phyloP scores from a whole-genome alignment of 2,888 invertebrate species.

The Drosophila vallismaia region DNA sequence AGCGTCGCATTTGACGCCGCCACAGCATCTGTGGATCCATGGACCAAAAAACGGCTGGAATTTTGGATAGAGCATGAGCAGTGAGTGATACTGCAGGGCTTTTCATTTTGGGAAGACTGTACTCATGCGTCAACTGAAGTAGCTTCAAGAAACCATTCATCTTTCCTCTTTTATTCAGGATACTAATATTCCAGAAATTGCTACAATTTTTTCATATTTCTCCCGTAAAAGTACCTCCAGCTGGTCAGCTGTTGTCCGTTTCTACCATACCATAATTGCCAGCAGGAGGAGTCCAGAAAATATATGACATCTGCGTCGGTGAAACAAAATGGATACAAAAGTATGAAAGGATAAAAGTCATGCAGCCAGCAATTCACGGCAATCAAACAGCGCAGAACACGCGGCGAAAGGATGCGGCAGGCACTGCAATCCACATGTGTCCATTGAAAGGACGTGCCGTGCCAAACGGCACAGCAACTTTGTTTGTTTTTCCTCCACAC shows the following conservation, averaged over 20 bases:
- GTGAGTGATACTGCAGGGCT: constrained; percentile 25
- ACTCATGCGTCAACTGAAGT: constrained; percentile 21
- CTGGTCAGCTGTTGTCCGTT: constrained; percentile 46
- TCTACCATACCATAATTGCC: constrained; percentile 55
- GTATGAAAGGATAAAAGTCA: constrained; percentile 70
- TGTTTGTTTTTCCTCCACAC: constrained; percentile 57
- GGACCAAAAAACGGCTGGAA: background rate
- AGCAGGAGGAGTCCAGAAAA: constrained; percentile 36
- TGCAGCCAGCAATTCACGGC: constrained; percentile 78
- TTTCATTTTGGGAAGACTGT: constrained; percentile 26
- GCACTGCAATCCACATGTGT: constrained; percentile 73
- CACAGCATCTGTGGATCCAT: constrained; percentile 29
- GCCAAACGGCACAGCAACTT: constrained; percentile 41
- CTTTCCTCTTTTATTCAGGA: background rate
- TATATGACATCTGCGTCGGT: constrained; percentile 63
- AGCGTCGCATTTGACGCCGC: constrained; percentile 66
- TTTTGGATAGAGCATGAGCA: background rate
- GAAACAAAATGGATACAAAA: constrained; percentile 52
- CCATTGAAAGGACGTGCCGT: constrained; percentile 45
- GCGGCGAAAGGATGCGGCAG: constrained; percentile 72
- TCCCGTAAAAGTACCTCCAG: constrained; percentile 31
- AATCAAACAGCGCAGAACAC: constrained; percentile 75
- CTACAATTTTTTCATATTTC: no score
- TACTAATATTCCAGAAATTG: background rate
- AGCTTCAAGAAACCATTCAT: constrained; percentile 1